These are phyloP conservation scores for Mythimna pallens DNA, from an alignment of 2,888 invertebrate genomes.

Conservation along the genomic window DNA sequence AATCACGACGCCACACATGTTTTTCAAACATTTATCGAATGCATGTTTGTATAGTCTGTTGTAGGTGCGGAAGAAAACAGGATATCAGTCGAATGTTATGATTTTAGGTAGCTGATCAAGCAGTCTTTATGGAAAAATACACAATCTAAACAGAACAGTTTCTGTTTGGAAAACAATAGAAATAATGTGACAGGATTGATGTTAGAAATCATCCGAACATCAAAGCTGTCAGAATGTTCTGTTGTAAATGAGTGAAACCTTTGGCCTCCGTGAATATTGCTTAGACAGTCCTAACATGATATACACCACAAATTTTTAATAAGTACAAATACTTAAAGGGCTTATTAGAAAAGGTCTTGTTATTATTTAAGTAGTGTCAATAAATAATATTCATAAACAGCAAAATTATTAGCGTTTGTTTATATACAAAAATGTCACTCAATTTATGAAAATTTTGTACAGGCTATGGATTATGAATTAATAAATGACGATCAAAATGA, in stretches of 20 bases:
- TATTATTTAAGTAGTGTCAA: too few relatives aligned
- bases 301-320: too few relatives aligned
- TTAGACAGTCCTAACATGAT: not conserved
- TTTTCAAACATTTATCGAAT: conserved; percentile 46
- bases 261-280: not conserved
- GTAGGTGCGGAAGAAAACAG: conserved; percentile 32
- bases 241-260: not conserved
- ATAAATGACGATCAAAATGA: too few relatives aligned
- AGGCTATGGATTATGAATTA: too few relatives aligned
- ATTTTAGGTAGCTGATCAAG: conserved; percentile 22
- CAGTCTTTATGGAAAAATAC: conserved; percentile 30
- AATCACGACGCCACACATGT: conserved; percentile 60
- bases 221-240: not conserved
- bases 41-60: conserved; percentile 26
- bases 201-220: not conserved
- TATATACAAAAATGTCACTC: too few relatives aligned
- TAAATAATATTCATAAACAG: too few relatives aligned
- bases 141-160: conserved; percentile 26
- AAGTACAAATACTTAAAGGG: too few relatives aligned
- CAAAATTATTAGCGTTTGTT: too few relatives aligned
- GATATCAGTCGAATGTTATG: conserved; percentile 39
- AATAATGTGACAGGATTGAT: not conserved
- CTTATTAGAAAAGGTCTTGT: too few relatives aligned
- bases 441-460: too few relatives aligned
- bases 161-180: conserved; percentile 11